Conservation (phyloP, 2,888 invertebrate genomes). For the Sminthurides aquaticus region DNA sequence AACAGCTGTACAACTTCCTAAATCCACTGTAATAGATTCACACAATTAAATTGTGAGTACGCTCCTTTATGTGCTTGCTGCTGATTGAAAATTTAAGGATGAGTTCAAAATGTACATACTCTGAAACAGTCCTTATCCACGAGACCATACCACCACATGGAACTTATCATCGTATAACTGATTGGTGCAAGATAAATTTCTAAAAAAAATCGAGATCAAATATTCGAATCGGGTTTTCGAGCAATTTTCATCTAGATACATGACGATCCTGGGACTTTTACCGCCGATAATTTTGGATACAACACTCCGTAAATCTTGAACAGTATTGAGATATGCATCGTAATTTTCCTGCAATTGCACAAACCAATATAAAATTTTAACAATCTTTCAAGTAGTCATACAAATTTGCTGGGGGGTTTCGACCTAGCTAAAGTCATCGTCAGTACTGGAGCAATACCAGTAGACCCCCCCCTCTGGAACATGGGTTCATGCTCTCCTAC, state of each 20-base stretch:
- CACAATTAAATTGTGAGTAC: too few species aligned
- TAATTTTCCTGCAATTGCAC: constrained; percentile 60
- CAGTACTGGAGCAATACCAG: too few species aligned
- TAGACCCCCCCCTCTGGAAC: too few species aligned
- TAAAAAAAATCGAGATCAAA: constrained; percentile 67
- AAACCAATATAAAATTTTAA: constrained; percentile 6
- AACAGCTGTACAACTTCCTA: constrained; percentile 97
- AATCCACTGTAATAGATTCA: too few species aligned
- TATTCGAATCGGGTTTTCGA: constrained; percentile 82
- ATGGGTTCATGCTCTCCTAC: too few species aligned
- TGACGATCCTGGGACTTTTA: constrained; percentile 70
- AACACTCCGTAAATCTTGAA: constrained; percentile 59
- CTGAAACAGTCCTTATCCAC: constrained; percentile 69
- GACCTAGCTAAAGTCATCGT: too few species aligned
- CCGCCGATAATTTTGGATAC: constrained; percentile 53
- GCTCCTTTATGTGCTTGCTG: too few species aligned
- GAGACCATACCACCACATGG: constrained; percentile 74
- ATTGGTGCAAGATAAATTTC: constrained; percentile 59
- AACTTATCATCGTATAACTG: constrained; percentile 56
- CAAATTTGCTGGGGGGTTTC: too few species aligned
- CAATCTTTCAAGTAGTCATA: not conserved
- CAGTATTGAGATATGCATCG: constrained; percentile 64
- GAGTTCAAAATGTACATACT: constrained; percentile 53
- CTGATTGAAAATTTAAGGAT: not conserved
- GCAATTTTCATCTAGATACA: constrained; percentile 75